These are phyloP conservation scores for Platorchestia sp. DNA, from an alignment of 1,140 invertebrate genomes.

Conservation along the genomic window DNA sequence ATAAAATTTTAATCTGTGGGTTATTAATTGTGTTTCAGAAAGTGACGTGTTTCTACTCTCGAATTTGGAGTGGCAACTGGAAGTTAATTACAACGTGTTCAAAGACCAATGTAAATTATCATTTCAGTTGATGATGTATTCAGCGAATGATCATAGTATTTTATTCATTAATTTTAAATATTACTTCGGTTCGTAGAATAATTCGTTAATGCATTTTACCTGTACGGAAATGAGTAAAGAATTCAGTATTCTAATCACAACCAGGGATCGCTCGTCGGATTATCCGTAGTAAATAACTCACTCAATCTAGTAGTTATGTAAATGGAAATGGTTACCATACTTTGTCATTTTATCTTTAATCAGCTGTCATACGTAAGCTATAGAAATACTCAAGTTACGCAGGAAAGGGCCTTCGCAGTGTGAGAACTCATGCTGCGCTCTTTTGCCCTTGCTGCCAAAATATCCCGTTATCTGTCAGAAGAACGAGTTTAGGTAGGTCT, in stretches of 20 bases:
- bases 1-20: too few relatives aligned
- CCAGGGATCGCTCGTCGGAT: not conserved
- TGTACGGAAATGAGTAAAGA: not conserved
- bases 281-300: not conserved
- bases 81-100: not conserved
- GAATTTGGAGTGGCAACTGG: not conserved
- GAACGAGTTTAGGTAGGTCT: not conserved
- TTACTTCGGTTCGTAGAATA: not conserved
- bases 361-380: not conserved
- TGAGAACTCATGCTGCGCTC: not conserved
- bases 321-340: not conserved
- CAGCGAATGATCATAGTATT: not conserved
- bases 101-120: not conserved
- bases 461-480: not conserved
- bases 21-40: not conserved
- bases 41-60: not conserved
- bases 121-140: not conserved
- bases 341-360: not conserved
- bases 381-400: not conserved
- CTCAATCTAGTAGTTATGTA: not conserved
- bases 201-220: not conserved
- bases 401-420: not conserved
- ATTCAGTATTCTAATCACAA: not conserved
- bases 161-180: not conserved
- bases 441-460: not conserved